Evolutionary conservation across 2,888 invertebrate genomes (phyloP), one percentile per base, ranked within the genome.

Genomic region (Parelbella ahira): DNA sequence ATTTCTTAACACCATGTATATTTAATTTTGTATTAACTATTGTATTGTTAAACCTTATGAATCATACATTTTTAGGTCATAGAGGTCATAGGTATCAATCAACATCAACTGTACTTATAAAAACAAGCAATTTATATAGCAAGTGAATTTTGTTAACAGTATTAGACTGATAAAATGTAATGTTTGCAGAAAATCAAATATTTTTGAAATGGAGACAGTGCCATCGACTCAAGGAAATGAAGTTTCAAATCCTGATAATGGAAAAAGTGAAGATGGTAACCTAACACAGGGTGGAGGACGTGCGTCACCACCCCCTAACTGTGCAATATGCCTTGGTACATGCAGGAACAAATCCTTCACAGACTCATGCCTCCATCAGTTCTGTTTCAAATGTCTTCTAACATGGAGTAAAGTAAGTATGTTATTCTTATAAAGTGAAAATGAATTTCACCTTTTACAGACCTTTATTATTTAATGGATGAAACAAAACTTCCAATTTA

Each of bases 311-410:
- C 95, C 95, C 1, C 93, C 94, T 1, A 94, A 95, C 68, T 98
- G 98, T 89, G 94, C 97, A 30, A 98, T 98, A 67, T 98, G 98
- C 63, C 89, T 98, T 44, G 95, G 95, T 10, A 91, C 92, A 51
- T 92, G 96, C 61, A 90, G 91, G 43, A 96, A 97, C 68, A 96
- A 95, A 67, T 97, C 96, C 13, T 96, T 95, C 70, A 96, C 97
- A 0, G 94, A 98, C 70, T 94, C 94, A 33, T 98, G 98, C 70
- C 90, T 95, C 70, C 98, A 98, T 77, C 93, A 94, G 69, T 98
- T 98, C 74, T 98, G 98, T 73, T 98, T 97, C 69, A 93, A 92
- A 51, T 98, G 98, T 68, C 88, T 98, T 15, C 79, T 96, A 47
- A 95, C 96, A 65, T 98, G 98, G 98, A 97, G 97, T 41, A 97